Evolutionary conservation across 1,140 invertebrate species (phyloP).

Genomic region (Triops cancriformis): DNA sequence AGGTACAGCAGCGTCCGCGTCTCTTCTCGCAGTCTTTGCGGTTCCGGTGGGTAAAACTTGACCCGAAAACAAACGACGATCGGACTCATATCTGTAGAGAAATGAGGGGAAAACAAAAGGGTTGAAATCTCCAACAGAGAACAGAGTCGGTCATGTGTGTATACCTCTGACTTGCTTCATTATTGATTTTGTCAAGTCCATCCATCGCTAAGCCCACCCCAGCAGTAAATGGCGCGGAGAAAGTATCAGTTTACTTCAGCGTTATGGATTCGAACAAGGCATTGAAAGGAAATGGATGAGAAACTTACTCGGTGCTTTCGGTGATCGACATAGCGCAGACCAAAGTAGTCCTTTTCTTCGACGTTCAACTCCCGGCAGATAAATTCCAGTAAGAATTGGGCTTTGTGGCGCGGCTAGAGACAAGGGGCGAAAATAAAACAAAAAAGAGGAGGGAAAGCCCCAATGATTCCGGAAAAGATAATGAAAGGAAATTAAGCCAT

Average conservation of each 20-base stretch:
- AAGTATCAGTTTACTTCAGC: not conserved
- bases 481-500: not conserved
- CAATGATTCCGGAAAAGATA: not conserved
- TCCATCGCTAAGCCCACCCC: slow-evolving; percentile 73
- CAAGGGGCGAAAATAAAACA: not conserved
- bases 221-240: slow-evolving; percentile 35
- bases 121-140: not conserved
- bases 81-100: slow-evolving; percentile 61
- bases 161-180: slow-evolving; percentile 91
- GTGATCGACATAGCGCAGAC: slow-evolving; percentile 84
- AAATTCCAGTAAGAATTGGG: slow-evolving; percentile 84
- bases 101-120: not conserved
- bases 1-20: slow-evolving; percentile 87
- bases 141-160: slow-evolving; percentile 31
- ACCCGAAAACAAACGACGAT: slow-evolving; percentile 85
- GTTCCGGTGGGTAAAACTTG: slow-evolving; percentile 90
- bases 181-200: slow-evolving; percentile 86
- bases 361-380: slow-evolving; percentile 89
- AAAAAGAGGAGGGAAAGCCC: not conserved
- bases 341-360: slow-evolving; percentile 95
- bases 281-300: slow-evolving; percentile 25
- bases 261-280: not conserved
- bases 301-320: slow-evolving; percentile 77
- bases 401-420: slow-evolving; percentile 78
- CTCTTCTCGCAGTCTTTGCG: slow-evolving; percentile 72